Conservation (phyloP, 2,888 invertebrate genomes). For the Imbricaverruca yamaguchii region DNA sequence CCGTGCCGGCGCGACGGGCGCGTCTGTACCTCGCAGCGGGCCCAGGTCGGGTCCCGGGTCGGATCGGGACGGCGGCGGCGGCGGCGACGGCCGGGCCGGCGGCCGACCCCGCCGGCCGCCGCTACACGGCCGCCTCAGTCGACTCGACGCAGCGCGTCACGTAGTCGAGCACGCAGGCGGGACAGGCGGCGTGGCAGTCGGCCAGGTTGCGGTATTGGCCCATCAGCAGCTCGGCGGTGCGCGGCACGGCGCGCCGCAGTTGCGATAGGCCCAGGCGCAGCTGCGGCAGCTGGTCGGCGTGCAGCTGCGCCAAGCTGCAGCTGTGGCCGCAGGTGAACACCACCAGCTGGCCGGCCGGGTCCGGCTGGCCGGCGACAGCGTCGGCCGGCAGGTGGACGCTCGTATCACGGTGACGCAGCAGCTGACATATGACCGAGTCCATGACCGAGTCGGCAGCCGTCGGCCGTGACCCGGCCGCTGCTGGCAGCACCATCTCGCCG, state of each 20-base stretch:
- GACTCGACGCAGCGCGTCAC: neutral
- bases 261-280: neutral
- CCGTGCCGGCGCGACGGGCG: neutral
- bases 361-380: neutral
- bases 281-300: neutral
- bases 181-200: neutral
- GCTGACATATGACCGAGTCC: slow-evolving; percentile 13
- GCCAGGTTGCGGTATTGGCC: neutral
- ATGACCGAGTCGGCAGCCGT: neutral
- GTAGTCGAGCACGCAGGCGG: neutral
- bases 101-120: neutral
- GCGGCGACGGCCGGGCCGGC: neutral
- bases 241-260: neutral
- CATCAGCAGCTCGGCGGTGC: slow-evolving; percentile 5
- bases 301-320: neutral
- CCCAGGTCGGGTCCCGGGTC: too few relatives aligned
- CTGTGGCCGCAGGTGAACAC: slow-evolving; percentile 1
- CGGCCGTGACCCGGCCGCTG: neutral
- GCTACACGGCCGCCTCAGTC: neutral
- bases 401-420: neutral
- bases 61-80: neutral
- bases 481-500: neutral
- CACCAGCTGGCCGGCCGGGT: neutral
- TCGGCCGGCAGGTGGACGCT: neutral
- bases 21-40: neutral